Conservation (phyloP, 2,888 invertebrate species). For the Lithophane ornitopus region DNA sequence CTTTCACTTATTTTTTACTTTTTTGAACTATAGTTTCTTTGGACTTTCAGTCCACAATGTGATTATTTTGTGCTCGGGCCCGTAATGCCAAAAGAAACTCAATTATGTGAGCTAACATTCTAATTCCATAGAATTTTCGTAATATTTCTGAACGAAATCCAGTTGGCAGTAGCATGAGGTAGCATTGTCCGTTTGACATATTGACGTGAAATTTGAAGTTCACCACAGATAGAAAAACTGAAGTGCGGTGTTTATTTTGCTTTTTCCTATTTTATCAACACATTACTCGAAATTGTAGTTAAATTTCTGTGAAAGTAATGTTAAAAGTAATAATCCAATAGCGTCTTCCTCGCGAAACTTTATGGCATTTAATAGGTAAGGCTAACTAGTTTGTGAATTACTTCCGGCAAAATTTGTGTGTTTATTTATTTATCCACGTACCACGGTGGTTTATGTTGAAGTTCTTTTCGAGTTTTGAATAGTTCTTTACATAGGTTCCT, state of each 20-base stretch:
- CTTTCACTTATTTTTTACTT: too few species aligned
- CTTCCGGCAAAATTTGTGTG: conserved; percentile 39
- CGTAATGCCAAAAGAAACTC: neutral
- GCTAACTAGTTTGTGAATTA: conserved; percentile 11
- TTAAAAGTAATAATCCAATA: conserved; percentile 13
- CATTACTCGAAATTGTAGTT: conserved; percentile 22
- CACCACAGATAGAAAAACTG: conserved; percentile 57
- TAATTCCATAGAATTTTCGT: neutral
- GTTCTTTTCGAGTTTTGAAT: neutral
- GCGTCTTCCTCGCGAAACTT: conserved; percentile 5
- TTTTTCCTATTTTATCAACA: conserved; percentile 20
- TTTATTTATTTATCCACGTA: conserved; percentile 57
- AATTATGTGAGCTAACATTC: neutral
- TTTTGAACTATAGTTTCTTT: too few species aligned
- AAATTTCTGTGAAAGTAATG: conserved; percentile 50
- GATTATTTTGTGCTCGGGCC: neutral
- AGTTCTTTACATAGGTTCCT: neutral
- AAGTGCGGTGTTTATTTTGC: conserved; percentile 63
- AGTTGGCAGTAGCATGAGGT: conserved; percentile 3
- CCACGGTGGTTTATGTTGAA: conserved; percentile 5
- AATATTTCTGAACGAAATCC: conserved; percentile 13
- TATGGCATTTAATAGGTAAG: conserved; percentile 39
- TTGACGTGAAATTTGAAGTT: conserved; percentile 10
- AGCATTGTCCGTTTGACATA: neutral
- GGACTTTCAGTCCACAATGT: neutral